Evolutionary conservation across 2,797 vertebrate genomes (phyloP).

Genomic region (Aplochiton taeniatus): DNA sequence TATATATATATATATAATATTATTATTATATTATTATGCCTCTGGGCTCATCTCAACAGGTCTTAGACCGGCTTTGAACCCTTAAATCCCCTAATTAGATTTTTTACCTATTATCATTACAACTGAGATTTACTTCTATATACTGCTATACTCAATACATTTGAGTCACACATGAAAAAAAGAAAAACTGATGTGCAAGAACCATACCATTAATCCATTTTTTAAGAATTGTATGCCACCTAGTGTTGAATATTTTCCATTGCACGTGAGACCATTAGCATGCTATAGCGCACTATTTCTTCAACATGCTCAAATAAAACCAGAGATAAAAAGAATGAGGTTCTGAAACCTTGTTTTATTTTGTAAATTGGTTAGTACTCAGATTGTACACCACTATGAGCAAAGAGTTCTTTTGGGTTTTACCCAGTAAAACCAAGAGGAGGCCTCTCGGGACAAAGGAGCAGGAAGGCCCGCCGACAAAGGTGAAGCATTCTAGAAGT

Average conservation of each 20-base stretch:
- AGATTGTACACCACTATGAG: constrained; percentile 94
- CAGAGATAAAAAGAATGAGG: constrained; percentile 52
- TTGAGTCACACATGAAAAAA: no score
- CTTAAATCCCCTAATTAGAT: no score
- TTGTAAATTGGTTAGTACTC: constrained; percentile 85
- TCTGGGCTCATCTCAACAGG: no score
- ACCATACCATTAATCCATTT: constrained; percentile 37
- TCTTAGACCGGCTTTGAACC: neutral
- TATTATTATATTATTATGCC: no score
- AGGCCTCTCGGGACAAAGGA: constrained; percentile 78
- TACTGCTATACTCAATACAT: no score
- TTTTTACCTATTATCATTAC: no score
- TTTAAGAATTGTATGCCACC: constrained; percentile 40
- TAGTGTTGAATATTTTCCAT: constrained; percentile 21
- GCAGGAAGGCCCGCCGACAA: constrained; percentile 59
- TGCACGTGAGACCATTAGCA: constrained; percentile 11
- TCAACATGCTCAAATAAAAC: constrained; percentile 24
- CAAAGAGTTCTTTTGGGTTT: constrained; percentile 81
- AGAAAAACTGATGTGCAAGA: constrained; percentile 25
- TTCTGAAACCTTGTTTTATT: constrained; percentile 69
- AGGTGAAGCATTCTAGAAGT: constrained; percentile 14
- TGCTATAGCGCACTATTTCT: no score
- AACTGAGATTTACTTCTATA: no score
- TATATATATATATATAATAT: no score
- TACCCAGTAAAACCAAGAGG: constrained; percentile 88